Conservation (phyloP, 2,797 vertebrate species). For the Echiichthys vipera region DNA sequence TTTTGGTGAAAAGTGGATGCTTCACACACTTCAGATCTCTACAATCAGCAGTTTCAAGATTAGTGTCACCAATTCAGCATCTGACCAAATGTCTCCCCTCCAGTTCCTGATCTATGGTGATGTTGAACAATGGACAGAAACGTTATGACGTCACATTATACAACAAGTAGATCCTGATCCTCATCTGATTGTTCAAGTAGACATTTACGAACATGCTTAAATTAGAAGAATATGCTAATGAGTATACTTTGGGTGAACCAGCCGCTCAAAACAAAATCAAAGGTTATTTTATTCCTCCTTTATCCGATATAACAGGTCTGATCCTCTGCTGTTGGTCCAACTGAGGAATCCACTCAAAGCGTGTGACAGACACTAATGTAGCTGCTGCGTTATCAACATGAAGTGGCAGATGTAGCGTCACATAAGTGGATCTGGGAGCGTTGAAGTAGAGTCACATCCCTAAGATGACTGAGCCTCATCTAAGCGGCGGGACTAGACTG, state of each 20-base stretch:
- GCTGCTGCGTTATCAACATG: slow-evolving; percentile 38
- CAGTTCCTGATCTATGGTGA: too few species aligned
- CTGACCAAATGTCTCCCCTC: too few species aligned
- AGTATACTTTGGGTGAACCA: background rate
- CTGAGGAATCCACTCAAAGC: slow-evolving; percentile 38
- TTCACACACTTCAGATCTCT: too few species aligned
- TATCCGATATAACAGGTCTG: slow-evolving; percentile 20
- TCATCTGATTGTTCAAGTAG: too few species aligned
- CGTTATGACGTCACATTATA: too few species aligned
- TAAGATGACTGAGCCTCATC: slow-evolving; percentile 57
- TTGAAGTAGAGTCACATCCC: slow-evolving; percentile 28
- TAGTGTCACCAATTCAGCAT: too few species aligned
- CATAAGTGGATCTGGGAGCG: slow-evolving; percentile 47
- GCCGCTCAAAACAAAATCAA: slow-evolving; percentile 3
- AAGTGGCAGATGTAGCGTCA: slow-evolving; percentile 32
- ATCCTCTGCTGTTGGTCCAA: slow-evolving; percentile 36
- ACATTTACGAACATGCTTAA: too few species aligned
- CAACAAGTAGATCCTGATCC: too few species aligned
- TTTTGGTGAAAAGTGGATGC: too few species aligned
- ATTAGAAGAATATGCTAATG: too few species aligned
- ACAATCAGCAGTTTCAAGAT: too few species aligned
- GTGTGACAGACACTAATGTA: slow-evolving; percentile 23
- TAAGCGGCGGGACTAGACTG: slow-evolving; percentile 20
- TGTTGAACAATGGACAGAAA: too few species aligned
- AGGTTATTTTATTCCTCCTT: background rate